Evolutionary conservation across 2,797 vertebrate genomes (phyloP), one percentile per base, ranked within the genome.

Genomic region (Cirrhinus mrigala): DNA sequence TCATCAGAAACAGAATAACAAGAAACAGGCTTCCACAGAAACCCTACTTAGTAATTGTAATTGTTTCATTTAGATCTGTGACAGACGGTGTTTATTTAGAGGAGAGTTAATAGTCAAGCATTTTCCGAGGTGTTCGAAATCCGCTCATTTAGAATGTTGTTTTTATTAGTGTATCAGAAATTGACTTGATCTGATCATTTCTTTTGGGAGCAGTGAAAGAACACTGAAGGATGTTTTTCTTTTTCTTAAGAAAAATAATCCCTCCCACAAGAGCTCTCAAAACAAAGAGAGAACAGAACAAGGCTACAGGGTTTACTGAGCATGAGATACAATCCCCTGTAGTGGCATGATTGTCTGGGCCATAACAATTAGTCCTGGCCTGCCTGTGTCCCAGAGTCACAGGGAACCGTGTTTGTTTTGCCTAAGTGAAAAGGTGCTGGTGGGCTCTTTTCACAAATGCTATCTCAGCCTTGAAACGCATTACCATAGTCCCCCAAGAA

Each of bases 331-430:
- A 56, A 84, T 52, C 81, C 89, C 86, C 85, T 46, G 37, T 80
- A 77, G 85, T 79, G 81, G 75, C 83, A 82, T 83, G 64, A 81
- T 77, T 89, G 85, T 87, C 87, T 85, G 82, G 56, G 66, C 54
- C 54, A 64, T 37, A 58, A 83, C 86, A 90, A 90, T 92, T 91
- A 90, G 82, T 64, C 69, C 71, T 74, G 78, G 50, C 62, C 85
- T 29, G 75, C 64, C 71, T 86, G 76, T 82, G 52, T 85, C 80
- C 64, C 81, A 48, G 29, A 69, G 74, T 82, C 82, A 56, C 78
- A 82, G 66, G 62, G 86, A 90, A 84, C 84, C 76, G 66, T 89
- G 83, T 89, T 88, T 87, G 87, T 86, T 90, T 85, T 89, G 71
- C 79, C 69, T 78, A 83, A 85, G 80, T 77, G 66, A 75, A 50